Evolutionary conservation across 2,797 vertebrate species (phyloP), one percentile per base, ranked within the genome.

Genomic region (Spinus pinus): DNA sequence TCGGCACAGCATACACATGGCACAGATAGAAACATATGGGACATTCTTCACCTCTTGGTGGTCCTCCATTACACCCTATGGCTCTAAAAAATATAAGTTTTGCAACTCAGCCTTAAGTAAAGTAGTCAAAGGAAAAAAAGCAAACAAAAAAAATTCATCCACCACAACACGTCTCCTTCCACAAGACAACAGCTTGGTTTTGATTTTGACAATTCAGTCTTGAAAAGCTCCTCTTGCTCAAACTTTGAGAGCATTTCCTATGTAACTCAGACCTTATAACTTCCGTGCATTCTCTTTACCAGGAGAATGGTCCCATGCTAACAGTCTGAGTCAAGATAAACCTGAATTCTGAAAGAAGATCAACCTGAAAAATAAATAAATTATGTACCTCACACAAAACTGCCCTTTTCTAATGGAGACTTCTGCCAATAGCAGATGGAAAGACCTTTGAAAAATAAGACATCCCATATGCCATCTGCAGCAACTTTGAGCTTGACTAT

Each of bases 361-460:
- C 64, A 80, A 90, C 35, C 72, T 70, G 21, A 80, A 74, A 65
- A 70, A 60, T 44, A 72, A 71, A 71, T 46, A 69, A 94, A 54
- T 54, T 31, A 90, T 35, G 58, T 39, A 71, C 74, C 50, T 94
- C 82, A 88, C 39, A 86, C 44, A 82, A 80, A 94, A 91, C 39
- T 93, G 92, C 89, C 93, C 92, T 96, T 96, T 95, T 39, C 58
- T 85, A 93, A 94, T 67, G 64, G 90, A 96, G 90, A 86, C 54
- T 94, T 93, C 91, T 94, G 92, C 94, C 94, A 97, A 94, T 14
- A 95, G 89, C 90, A 96, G 95, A 96, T 91, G 67, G 93, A 96
- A 96, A 96, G 93, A 95, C 93, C 91, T 97, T 94, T 96, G 73
- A 85, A 95, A 97, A 95, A 81, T 54, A 86, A 93, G 70, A 58